Conservation (phyloP, 1,140 invertebrate genomes). For the fruit fly (Drosophila melanogaster) region DNA sequence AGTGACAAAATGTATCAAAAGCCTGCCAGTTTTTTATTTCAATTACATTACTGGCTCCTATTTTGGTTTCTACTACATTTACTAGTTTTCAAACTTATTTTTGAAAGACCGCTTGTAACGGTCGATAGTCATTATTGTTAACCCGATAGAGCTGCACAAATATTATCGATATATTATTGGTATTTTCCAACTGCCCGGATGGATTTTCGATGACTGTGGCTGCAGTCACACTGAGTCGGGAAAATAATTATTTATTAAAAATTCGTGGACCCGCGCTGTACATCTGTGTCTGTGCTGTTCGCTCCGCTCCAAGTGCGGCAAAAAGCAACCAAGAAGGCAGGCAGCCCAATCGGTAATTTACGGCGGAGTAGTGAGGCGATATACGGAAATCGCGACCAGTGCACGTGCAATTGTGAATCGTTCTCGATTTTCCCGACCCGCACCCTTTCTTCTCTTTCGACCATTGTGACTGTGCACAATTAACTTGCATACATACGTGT, state of each 20-base stretch:
- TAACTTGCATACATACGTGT: conserved; percentile 31
- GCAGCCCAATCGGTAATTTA: conserved; percentile 32
- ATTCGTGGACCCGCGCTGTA: conserved; percentile 16
- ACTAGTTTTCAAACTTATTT: no score
- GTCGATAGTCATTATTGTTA: no score
- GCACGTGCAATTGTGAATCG: conserved; percentile 30
- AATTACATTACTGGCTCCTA: no score
- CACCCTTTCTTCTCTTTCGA: neutral
- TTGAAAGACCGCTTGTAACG: no score
- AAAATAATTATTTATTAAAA: conserved; percentile 8
- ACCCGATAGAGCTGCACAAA: no score
- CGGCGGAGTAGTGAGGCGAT: neutral
- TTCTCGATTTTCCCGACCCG: neutral
- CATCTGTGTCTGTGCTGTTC: conserved; percentile 13
- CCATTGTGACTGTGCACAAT: conserved; percentile 47
- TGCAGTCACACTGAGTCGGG: no score
- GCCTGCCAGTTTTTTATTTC: neutral
- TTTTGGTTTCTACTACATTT: no score
- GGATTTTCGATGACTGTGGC: no score
- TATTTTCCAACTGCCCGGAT: no score
- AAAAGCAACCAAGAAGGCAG: conserved; percentile 12
- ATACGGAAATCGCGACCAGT: conserved; percentile 8
- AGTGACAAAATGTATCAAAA: no score
- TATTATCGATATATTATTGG: no score
- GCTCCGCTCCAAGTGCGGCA: conserved; percentile 18